phyloP scores from a whole-genome alignment of 2,797 vertebrate species.

The Eleutherodactylus coqui region DNA sequence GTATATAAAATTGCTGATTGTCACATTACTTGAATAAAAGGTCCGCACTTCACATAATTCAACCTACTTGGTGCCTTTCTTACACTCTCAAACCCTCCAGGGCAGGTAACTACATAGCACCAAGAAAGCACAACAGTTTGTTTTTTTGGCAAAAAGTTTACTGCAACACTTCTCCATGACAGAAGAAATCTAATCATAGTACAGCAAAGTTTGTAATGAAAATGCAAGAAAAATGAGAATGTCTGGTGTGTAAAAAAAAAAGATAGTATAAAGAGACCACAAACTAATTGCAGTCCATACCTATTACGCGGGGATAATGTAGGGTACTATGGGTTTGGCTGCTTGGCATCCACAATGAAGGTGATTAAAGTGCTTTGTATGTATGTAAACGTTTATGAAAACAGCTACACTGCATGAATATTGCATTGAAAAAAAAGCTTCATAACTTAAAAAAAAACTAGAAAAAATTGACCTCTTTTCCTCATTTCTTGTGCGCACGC shows the following conservation, averaged over 20 bases:
- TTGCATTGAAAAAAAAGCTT: slow-evolving; percentile 52
- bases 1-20: not conserved
- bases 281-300: slow-evolving; percentile 12
- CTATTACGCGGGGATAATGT: not conserved
- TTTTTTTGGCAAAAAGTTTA: slow-evolving; percentile 51
- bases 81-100: not conserved
- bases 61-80: not conserved
- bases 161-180: slow-evolving; percentile 41
- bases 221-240: slow-evolving; percentile 19
- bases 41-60: no score
- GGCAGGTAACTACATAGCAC: not conserved
- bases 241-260: slow-evolving; percentile 37
- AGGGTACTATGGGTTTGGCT: slow-evolving; percentile 24
- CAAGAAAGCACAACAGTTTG: slow-evolving; percentile 30
- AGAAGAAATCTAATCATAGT: slow-evolving; percentile 37
- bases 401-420: slow-evolving; percentile 44
- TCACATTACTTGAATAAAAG: slow-evolving; percentile 21
- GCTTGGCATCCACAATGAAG: slow-evolving; percentile 31
- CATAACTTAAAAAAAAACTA: slow-evolving; percentile 53
- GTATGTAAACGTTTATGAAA: slow-evolving; percentile 44
- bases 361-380: slow-evolving; percentile 60
- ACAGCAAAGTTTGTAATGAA: slow-evolving; percentile 32
- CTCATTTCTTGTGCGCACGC: slow-evolving; percentile 35
- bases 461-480: slow-evolving; percentile 56
- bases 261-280: not conserved